These are phyloP conservation scores for Osmerus mordax DNA, from an alignment of 2,113 vertebrate species.

Conservation along the genomic window DNA sequence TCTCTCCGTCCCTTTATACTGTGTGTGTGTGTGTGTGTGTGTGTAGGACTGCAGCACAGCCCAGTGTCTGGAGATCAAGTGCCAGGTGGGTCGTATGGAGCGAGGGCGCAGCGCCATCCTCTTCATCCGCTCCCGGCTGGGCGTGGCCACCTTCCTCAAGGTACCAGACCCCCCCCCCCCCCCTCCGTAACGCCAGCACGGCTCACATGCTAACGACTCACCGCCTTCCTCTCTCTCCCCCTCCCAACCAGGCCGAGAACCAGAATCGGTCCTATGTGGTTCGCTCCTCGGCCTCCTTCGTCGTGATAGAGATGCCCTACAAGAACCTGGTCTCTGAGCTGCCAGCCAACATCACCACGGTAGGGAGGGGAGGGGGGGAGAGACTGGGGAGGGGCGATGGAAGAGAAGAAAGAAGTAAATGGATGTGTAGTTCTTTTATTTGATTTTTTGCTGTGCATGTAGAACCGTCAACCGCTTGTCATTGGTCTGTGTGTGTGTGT, in stretches of 20 bases:
- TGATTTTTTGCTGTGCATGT: neutral
- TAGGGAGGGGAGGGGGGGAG: conserved; percentile 36
- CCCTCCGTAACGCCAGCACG: neutral
- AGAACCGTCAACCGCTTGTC: neutral
- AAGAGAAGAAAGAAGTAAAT: too few relatives aligned
- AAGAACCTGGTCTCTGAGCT: conserved; percentile 85
- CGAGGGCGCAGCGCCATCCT: conserved; percentile 88
- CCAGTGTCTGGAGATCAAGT: conserved; percentile 81
- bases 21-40: conserved; percentile 40
- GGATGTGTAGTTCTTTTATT: too few relatives aligned
- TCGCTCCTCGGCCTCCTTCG: conserved; percentile 86
- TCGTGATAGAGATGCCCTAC: conserved; percentile 92
- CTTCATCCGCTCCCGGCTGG: conserved; percentile 85
- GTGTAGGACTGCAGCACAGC: conserved; percentile 81
- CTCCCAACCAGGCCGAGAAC: conserved; percentile 77
- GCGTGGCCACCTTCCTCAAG: conserved; percentile 86
- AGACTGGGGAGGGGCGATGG: too few relatives aligned
- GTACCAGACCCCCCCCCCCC: conserved; percentile 54
- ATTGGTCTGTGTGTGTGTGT: neutral
- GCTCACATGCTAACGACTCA: neutral
- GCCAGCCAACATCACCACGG: conserved; percentile 83
- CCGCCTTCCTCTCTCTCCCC: neutral
- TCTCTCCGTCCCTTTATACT: neutral
- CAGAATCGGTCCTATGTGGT: conserved; percentile 90
- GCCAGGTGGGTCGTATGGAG: conserved; percentile 90